Percentiles rank a stretch among this genome's conserved stretches.
Conservation (phyloP, 1,140 invertebrate genomes). For the Lycorma delicatula region DNA sequence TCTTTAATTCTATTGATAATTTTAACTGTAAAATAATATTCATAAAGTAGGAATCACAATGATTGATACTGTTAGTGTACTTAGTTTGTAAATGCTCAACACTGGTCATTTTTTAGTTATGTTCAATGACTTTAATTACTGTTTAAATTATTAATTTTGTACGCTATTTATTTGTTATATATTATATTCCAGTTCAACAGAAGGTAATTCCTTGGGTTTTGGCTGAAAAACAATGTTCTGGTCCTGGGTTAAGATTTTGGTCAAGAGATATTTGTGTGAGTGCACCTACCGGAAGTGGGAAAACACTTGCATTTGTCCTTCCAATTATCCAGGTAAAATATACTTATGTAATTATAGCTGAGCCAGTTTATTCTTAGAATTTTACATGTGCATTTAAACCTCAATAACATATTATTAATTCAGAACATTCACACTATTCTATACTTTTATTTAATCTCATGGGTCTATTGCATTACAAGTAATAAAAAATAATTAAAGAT, state of each 20-base stretch:
- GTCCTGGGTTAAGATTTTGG: constrained; percentile 42
- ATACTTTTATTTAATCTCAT: no score
- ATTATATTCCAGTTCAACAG: constrained; percentile 61
- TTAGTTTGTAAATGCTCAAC: neutral
- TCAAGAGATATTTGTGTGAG: constrained; percentile 91
- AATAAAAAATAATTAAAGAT: no score
- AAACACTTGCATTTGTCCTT: constrained; percentile 89
- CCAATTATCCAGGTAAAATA: constrained; percentile 71
- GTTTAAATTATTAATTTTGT: neutral
- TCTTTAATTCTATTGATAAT: no score
- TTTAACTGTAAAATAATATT: no score
- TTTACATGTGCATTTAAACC: no score
- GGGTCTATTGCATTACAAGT: no score
- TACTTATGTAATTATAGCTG: no score
- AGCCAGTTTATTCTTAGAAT: no score
- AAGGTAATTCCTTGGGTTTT: constrained; percentile 75
- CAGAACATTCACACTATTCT: no score
- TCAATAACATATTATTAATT: no score
- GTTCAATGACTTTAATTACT: neutral
- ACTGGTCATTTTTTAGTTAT: neutral
- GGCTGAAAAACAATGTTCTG: constrained; percentile 46
- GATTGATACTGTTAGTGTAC: neutral
- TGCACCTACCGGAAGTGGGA: constrained; percentile 95
- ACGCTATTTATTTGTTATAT: neutral
- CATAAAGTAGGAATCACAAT: neutral